Evolutionary conservation across 2,113 vertebrate genomes (phyloP).

Genomic region (Narcine bancroftii): DNA sequence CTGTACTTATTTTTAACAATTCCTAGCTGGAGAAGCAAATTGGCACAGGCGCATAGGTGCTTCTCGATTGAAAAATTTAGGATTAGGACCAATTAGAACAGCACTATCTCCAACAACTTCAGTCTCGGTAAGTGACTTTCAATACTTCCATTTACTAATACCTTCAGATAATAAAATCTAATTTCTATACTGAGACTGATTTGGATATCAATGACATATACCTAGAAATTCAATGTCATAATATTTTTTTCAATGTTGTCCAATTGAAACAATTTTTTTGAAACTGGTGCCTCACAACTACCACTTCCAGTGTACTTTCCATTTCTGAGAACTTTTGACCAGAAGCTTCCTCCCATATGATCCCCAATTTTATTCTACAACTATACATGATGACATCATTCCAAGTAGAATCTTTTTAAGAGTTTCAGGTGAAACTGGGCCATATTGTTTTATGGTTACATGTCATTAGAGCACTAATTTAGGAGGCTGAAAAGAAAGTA

Average conservation of each 20-base stretch:
- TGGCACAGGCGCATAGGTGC: slow-evolving; percentile 49
- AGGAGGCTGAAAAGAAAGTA: too few species aligned
- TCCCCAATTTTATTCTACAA: not conserved
- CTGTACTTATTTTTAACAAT: not conserved
- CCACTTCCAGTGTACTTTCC: too few species aligned
- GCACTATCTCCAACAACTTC: slow-evolving; percentile 45
- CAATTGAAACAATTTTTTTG: too few species aligned
- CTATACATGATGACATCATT: too few species aligned
- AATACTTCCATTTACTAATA: not conserved
- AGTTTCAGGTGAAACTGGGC: too few species aligned
- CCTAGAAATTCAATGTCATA: too few species aligned
- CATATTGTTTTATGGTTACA: too few species aligned
- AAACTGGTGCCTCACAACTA: too few species aligned
- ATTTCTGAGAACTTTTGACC: not conserved
- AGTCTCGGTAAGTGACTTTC: slow-evolving; percentile 54
- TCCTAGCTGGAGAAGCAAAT: slow-evolving; percentile 38
- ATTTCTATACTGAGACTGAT: not conserved
- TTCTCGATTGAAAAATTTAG: slow-evolving; percentile 44
- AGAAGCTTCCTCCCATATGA: not conserved
- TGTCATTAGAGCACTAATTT: too few species aligned
- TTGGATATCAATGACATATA: too few species aligned
- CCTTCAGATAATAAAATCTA: not conserved
- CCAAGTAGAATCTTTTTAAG: not conserved
- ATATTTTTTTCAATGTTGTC: too few species aligned
- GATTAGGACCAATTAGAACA: slow-evolving; percentile 42